Percentiles rank a stretch among this genome's conserved stretches.
These are phyloP conservation scores for Apteryx mantelli DNA, from an alignment of 2,113 vertebrate genomes.

Conservation along the genomic window DNA sequence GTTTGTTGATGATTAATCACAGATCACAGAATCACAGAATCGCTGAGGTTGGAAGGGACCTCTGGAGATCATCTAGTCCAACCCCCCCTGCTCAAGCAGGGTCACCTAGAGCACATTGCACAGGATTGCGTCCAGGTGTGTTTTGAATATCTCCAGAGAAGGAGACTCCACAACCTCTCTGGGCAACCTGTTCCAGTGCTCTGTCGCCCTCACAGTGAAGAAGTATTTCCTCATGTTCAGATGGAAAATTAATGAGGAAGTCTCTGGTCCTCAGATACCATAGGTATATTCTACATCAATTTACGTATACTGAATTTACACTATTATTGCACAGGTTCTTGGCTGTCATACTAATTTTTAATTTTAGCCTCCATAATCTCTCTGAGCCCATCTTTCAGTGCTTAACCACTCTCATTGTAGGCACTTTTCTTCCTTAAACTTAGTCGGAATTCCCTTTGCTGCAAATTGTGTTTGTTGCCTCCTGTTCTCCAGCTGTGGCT, in stretches of 20 bases:
- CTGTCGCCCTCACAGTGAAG: no score
- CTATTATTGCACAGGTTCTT: neutral
- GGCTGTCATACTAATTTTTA: neutral
- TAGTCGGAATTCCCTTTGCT: neutral
- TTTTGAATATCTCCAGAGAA: no score
- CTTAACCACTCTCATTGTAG: neutral
- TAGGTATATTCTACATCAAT: neutral
- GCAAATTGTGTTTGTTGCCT: neutral
- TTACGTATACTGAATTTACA: neutral
- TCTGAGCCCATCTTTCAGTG: neutral
- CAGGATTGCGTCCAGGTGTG: no score
- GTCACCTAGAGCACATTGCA: no score
- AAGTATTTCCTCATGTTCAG: no score
- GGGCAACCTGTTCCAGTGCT: no score
- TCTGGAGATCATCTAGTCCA: no score
- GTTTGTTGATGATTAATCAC: neutral
- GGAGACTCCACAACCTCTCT: no score
- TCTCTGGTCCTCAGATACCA: neutral
- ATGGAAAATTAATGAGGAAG: neutral
- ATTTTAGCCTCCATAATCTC: neutral
- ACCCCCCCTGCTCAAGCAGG: no score
- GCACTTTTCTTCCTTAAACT: neutral
- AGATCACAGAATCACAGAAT: no score
- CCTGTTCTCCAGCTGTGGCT: neutral
- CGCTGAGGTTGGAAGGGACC: no score